A percentile compares a stretch with the other conserved stretches of the same genome.
phyloP scores from a whole-genome alignment of 2,888 invertebrate genomes.

The Pandemis corylana region DNA sequence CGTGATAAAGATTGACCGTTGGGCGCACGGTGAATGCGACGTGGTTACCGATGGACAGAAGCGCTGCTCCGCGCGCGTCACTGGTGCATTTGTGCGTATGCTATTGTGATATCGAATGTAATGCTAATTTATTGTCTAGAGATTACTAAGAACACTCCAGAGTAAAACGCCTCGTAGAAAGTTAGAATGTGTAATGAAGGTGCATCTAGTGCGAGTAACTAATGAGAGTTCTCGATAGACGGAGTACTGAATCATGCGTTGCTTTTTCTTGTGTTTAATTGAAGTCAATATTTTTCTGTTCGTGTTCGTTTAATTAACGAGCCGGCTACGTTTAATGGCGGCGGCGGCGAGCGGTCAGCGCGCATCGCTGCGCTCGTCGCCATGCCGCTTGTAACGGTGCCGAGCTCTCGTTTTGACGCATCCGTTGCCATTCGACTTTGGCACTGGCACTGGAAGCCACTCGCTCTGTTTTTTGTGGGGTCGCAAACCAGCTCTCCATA shows the following conservation, averaged over 20 bases:
- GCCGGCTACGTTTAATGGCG: conserved; percentile 52
- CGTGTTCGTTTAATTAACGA: conserved; percentile 60
- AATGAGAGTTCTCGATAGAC: conserved; percentile 49
- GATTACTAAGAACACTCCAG: conserved; percentile 56
- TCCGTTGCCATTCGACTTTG: conserved; percentile 57
- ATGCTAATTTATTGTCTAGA: conserved; percentile 69
- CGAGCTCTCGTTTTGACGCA: conserved; percentile 72
- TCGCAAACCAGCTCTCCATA: conserved; percentile 26
- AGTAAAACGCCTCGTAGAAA: conserved; percentile 53
- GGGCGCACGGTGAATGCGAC: conserved; percentile 58
- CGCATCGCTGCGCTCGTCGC: conserved; percentile 45
- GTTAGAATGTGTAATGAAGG: conserved; percentile 56
- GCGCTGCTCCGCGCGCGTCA: conserved; percentile 58
- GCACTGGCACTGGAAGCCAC: conserved; percentile 18
- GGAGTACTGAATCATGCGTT: conserved; percentile 38
- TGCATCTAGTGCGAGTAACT: conserved; percentile 56
- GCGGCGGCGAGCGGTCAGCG: conserved; percentile 44
- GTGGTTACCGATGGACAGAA: conserved; percentile 69
- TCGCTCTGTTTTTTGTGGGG: conserved; percentile 18
- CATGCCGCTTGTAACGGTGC: conserved; percentile 73
- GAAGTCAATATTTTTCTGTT: conserved; percentile 53
- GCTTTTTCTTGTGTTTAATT: conserved; percentile 31
- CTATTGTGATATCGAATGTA: conserved; percentile 82
- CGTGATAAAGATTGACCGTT: conserved; percentile 81
- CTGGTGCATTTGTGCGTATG: conserved; percentile 65